Evolutionary conservation across 2,888 invertebrate genomes (phyloP).

Genomic region (Serripes groenlandicus): DNA sequence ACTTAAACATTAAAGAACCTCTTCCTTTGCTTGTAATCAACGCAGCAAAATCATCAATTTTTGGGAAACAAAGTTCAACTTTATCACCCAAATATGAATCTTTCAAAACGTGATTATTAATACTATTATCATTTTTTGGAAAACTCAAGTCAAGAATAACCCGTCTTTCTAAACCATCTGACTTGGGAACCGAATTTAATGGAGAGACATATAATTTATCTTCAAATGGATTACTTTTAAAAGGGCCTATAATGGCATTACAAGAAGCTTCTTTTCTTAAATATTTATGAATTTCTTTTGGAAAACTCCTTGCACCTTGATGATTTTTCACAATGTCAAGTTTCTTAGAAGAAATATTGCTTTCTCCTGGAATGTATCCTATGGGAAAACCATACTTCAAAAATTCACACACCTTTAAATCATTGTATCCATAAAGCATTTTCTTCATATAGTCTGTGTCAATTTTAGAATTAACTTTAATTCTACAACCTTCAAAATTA

Average conservation of each 20-base stretch:
- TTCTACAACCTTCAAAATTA: neutral
- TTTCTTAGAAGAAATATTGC: too few species aligned
- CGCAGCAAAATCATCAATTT: neutral
- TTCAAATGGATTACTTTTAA: neutral
- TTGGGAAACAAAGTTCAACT: neutral
- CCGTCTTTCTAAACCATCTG: neutral
- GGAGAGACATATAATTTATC: neutral
- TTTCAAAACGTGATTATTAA: neutral
- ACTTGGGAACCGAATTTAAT: neutral
- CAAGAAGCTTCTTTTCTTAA: neutral
- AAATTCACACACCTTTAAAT: neutral
- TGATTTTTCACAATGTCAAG: neutral
- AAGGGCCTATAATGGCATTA: neutral
- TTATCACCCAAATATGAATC: neutral
- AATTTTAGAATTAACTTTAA: neutral
- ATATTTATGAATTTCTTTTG: neutral
- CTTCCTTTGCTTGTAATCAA: neutral
- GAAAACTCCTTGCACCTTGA: neutral
- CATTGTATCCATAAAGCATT: neutral
- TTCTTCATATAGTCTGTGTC: neutral
- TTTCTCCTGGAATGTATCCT: too few species aligned
- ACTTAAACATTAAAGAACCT: neutral
- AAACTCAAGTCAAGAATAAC: slow-evolving; percentile 7
- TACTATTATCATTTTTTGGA: neutral
- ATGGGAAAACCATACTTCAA: neutral